Evolutionary conservation across 2,113 vertebrate genomes (phyloP).

Genomic region (Myxocyprinus asiaticus): DNA sequence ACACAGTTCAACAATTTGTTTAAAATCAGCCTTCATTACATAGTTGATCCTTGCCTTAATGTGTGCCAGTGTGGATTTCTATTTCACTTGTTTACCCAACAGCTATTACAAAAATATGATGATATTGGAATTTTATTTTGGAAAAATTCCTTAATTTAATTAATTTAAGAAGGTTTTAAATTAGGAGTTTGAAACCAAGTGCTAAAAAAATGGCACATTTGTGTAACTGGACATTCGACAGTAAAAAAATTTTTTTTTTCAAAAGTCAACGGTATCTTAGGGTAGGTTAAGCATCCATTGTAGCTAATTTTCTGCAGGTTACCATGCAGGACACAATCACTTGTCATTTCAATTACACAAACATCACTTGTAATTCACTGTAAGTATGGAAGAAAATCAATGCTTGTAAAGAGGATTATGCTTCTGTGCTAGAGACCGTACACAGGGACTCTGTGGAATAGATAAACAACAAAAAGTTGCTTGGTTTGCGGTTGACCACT

Average conservation of each 20-base stretch:
- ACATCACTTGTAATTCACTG: slow-evolving; percentile 38
- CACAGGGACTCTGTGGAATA: not conserved
- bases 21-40: too few relatives aligned
- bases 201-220: too few relatives aligned
- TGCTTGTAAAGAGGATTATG: slow-evolving; percentile 11
- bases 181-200: too few relatives aligned
- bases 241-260: not conserved
- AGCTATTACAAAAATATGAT: too few relatives aligned
- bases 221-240: too few relatives aligned
- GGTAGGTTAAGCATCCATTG: not conserved
- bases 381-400: slow-evolving; percentile 18
- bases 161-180: too few relatives aligned
- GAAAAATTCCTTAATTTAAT: too few relatives aligned
- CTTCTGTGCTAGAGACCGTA: not conserved
- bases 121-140: too few relatives aligned
- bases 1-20: too few relatives aligned
- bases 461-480: slow-evolving; percentile 1
- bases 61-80: too few relatives aligned
- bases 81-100: too few relatives aligned
- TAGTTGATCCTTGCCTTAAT: too few relatives aligned
- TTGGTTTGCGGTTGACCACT: not conserved
- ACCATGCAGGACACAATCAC: slow-evolving; percentile 14
- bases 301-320: slow-evolving; percentile 2
- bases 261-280: slow-evolving; percentile 4
- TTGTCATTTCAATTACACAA: slow-evolving; percentile 27